phyloP scores from a whole-genome alignment of 2,888 invertebrate species.

The Allolobophora icterica region DNA sequence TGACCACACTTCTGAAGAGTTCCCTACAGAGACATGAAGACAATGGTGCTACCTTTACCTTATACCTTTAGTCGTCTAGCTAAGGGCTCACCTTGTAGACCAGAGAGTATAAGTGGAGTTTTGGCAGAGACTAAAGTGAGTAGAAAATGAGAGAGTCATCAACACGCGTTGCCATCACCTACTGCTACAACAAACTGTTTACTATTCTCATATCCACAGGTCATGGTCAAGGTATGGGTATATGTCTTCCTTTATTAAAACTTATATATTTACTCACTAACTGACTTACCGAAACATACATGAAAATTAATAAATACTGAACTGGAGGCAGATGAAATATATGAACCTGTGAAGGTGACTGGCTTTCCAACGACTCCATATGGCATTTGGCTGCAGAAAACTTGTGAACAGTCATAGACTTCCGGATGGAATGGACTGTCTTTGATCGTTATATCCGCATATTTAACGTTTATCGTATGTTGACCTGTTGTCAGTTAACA shows the following conservation, averaged over 20 bases:
- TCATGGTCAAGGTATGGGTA: too few species aligned
- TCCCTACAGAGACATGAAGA: background rate
- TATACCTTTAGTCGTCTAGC: background rate
- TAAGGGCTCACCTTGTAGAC: background rate
- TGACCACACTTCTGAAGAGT: too few species aligned
- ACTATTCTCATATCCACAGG: background rate
- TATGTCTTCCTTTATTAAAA: too few species aligned
- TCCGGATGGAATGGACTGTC: constrained; percentile 85
- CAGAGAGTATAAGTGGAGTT: background rate
- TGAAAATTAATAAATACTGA: background rate
- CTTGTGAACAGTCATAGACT: constrained; percentile 76
- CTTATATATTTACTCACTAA: background rate
- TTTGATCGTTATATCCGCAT: constrained; percentile 56
- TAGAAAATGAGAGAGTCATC: background rate
- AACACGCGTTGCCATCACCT: background rate
- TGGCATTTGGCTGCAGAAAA: constrained; percentile 68
- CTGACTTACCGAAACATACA: background rate
- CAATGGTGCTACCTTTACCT: background rate
- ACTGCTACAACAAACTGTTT: background rate
- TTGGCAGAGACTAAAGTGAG: background rate
- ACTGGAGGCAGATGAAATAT: background rate
- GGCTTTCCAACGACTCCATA: constrained; percentile 43
- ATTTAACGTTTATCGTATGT: constrained; percentile 44
- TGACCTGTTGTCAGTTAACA: constrained; percentile 40
- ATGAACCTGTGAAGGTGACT: constrained; percentile 41